phyloP scores from a whole-genome alignment of 2,113 vertebrate species.

The Anarrhichthys ocellatus region DNA sequence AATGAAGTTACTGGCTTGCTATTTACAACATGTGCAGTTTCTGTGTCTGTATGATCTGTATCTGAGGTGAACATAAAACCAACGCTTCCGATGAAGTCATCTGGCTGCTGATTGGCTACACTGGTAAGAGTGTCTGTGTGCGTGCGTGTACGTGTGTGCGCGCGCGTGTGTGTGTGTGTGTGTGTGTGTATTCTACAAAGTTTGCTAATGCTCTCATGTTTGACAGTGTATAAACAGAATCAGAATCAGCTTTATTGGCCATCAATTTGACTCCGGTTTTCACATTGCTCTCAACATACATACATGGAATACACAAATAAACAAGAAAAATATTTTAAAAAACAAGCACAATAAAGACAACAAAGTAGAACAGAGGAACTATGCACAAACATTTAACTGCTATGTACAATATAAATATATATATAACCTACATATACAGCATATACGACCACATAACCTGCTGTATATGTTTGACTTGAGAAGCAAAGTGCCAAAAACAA shows the following conservation, averaged over 20 bases:
- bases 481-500: neutral
- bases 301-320: too few species aligned
- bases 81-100: constrained; percentile 54
- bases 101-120: constrained; percentile 31
- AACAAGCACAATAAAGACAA: too few species aligned
- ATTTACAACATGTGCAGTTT: neutral
- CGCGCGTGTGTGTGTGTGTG: neutral
- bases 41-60: neutral
- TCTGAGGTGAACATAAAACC: constrained; percentile 23
- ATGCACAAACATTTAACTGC: too few species aligned
- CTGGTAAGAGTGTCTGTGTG: neutral
- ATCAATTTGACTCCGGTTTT: too few species aligned
- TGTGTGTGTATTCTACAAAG: neutral
- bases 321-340: too few species aligned
- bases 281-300: too few species aligned
- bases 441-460: neutral
- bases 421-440: neutral
- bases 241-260: too few species aligned
- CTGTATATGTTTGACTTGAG: neutral
- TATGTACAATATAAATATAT: too few species aligned
- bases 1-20: neutral
- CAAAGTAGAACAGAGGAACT: too few species aligned
- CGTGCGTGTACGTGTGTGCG: neutral
- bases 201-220: constrained; percentile 6
- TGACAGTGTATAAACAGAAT: neutral